These are phyloP conservation scores for Drosophila paranaensis DNA, from an alignment of 2,888 invertebrate genomes.

Conservation along the genomic window DNA sequence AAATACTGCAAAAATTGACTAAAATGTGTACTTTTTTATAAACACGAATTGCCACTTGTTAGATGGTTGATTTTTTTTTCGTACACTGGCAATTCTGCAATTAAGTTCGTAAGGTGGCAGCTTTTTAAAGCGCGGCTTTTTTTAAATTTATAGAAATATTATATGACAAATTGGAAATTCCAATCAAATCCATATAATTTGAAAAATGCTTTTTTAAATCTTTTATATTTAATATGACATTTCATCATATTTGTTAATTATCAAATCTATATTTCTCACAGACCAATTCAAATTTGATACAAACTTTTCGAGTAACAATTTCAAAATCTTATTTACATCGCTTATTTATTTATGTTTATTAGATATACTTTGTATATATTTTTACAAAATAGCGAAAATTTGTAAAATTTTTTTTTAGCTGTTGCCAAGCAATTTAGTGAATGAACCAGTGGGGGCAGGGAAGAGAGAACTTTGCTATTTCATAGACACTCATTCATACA, in stretches of 20 bases:
- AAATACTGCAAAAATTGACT: constrained; percentile 18
- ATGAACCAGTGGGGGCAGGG: constrained; percentile 30
- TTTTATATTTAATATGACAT: background rate
- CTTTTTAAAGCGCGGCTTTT: constrained; percentile 10
- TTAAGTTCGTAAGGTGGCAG: constrained; percentile 1
- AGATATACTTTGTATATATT: background rate
- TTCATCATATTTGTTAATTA: background rate
- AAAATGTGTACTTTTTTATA: background rate
- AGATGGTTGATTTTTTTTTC: background rate
- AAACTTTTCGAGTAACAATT: background rate
- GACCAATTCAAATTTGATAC: background rate
- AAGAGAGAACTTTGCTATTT: constrained; percentile 41
- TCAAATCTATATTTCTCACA: background rate
- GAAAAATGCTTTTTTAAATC: background rate
- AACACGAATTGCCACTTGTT: constrained; percentile 8
- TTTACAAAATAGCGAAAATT: constrained; percentile 1
- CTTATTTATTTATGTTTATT: background rate
- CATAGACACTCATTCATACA: constrained; percentile 40
- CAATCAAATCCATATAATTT: background rate
- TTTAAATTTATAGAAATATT: constrained; percentile 3
- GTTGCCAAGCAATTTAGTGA: constrained; percentile 52
- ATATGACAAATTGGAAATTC: background rate
- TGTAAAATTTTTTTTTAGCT: constrained; percentile 19
- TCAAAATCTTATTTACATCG: background rate
- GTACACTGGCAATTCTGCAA: constrained; percentile 1